Conservation (phyloP, 1,140 invertebrate genomes). For the Calosoma granatense region DNA sequence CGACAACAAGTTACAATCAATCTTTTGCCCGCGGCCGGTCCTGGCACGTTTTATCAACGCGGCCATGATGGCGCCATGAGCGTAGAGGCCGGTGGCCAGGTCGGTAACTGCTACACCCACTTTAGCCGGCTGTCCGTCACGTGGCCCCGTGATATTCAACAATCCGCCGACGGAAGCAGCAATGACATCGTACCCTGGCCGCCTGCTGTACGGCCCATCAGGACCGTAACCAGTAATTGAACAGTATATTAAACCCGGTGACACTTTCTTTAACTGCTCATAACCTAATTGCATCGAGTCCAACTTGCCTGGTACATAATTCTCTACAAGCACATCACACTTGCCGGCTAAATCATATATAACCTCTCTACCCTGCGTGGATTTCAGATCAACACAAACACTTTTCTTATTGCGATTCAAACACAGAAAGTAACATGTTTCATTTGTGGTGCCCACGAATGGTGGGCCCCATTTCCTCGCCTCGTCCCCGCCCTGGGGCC, state of each 20-base stretch:
- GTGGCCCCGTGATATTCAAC: slow-evolving; percentile 78
- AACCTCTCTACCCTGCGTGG: slow-evolving; percentile 55
- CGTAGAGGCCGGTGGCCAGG: slow-evolving; percentile 85
- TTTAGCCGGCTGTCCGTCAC: slow-evolving; percentile 78
- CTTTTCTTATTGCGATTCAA: slow-evolving; percentile 96
- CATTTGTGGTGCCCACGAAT: slow-evolving; percentile 57
- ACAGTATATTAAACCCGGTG: slow-evolving; percentile 84
- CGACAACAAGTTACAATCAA: slow-evolving; percentile 88
- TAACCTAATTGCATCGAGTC: slow-evolving; percentile 71
- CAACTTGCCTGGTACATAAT: slow-evolving; percentile 88
- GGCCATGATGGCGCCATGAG: slow-evolving; percentile 90
- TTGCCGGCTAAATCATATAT: slow-evolving; percentile 61
- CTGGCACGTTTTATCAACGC: slow-evolving; percentile 68
- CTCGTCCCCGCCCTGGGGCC: slow-evolving; percentile 76
- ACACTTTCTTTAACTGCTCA: slow-evolving; percentile 54
- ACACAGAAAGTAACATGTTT: slow-evolving; percentile 77
- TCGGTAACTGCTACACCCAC: slow-evolving; percentile 90
- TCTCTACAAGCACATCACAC: slow-evolving; percentile 88
- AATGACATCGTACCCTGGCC: slow-evolving; percentile 93
- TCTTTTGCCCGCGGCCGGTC: slow-evolving; percentile 80
- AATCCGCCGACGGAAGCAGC: slow-evolving; percentile 86
- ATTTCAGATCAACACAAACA: slow-evolving; percentile 78
- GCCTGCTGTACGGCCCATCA: slow-evolving; percentile 70
- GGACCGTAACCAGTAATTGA: slow-evolving; percentile 89
- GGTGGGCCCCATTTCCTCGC: slow-evolving; percentile 89